Evolutionary conservation across 2,113 vertebrate species (phyloP), one percentile per base, ranked within the genome.

Genomic region (Hemiscyllium ocellatum): DNA sequence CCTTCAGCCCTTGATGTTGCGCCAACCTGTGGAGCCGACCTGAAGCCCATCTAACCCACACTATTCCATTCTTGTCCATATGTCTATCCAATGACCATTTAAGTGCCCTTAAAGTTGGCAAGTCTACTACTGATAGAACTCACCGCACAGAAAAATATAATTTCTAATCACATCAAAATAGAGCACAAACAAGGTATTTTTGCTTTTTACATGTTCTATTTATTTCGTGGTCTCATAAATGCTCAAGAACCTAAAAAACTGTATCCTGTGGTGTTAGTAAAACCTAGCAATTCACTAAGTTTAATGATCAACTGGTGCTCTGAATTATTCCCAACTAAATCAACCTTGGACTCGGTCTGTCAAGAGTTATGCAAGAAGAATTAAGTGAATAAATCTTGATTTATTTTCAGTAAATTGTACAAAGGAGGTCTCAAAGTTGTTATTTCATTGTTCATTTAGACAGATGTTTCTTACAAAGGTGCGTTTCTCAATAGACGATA

Each of bases 231-330:
- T 96, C 96, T 68, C 89, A 61, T 95, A 76, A 89, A 95, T 96
- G 76, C 96, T 96, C 95, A 94, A 95, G 50, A 96, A 96, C 70
- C 12, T 91, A 96, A 96, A 96, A 47, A 97, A 29, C 96, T 96
- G 96, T 97, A 96, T 96, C 97, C 94, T 97, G 96, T 96, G 95
- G 96, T 96, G 65, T 96, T 96, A 95, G 96, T 96, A 96, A 96
- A 97, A 95, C 96, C 96, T 95, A 86, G 85, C 96, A 96, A 95
- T 97, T 97, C 96, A 97, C 96, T 96, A 96, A 96, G 96, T 96
- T 95, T 96, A 96, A 87, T 96, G 96, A 96, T 96, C 96, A 93
- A 90, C 26, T 33, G 87, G 95, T 96, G 97, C 96, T 96, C 24
- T 10, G 96, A 96, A 97, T 97, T 37, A 83, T 83, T 83, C 95